These are phyloP conservation scores for Argopecten irradians DNA, from an alignment of 1,140 invertebrate genomes.

Conservation along the genomic window DNA sequence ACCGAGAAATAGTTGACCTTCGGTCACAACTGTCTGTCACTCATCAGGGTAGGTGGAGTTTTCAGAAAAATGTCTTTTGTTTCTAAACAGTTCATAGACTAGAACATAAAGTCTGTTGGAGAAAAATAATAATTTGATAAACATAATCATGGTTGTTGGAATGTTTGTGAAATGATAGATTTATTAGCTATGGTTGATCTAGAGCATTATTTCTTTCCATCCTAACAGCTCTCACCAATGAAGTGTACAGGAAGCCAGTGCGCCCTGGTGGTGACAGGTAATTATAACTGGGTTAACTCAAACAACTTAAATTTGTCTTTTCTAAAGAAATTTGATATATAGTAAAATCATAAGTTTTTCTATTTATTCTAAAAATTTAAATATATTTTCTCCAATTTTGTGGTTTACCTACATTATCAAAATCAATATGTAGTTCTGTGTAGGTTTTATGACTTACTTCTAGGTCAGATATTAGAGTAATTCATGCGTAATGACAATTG, in stretches of 20 bases:
- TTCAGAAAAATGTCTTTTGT: background rate
- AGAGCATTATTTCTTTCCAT: background rate
- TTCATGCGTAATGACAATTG: too few relatives aligned
- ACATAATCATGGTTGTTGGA: background rate
- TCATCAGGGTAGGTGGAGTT: constrained; percentile 61
- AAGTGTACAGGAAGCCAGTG: constrained; percentile 71
- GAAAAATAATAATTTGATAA: background rate
- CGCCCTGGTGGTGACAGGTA: constrained; percentile 55
- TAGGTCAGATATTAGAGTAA: too few relatives aligned
- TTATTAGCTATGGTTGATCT: background rate
- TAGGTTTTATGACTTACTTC: too few relatives aligned
- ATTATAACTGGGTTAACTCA: background rate
- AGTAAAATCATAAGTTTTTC: too few relatives aligned
- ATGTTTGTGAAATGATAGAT: background rate
- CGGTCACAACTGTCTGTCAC: constrained; percentile 67
- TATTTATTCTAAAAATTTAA: too few relatives aligned
- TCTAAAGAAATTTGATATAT: too few relatives aligned
- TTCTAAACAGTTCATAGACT: background rate
- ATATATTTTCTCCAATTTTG: too few relatives aligned
- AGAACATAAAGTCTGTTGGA: background rate
- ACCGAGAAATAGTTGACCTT: constrained; percentile 68
- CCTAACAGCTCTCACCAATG: constrained; percentile 69
- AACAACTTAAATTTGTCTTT: background rate
- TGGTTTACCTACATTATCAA: too few relatives aligned
- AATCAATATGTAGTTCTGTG: too few relatives aligned